Evolutionary conservation across 1,140 invertebrate genomes (phyloP), one percentile per base, ranked within the genome.

Genomic region (Microplitis demolitor): DNA sequence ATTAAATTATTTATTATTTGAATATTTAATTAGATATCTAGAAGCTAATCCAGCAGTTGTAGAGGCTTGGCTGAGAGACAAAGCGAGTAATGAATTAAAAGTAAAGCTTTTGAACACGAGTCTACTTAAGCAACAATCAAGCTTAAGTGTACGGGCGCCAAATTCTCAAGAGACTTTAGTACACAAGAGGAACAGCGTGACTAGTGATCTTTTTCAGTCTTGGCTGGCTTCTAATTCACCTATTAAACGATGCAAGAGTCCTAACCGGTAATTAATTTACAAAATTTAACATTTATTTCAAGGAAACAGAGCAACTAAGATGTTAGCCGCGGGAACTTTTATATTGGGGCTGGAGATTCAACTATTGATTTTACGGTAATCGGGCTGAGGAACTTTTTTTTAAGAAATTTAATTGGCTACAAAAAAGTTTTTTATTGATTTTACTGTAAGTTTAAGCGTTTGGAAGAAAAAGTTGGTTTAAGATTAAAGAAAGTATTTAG

Each of bases 191-290:
- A 93, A 93, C 70, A 95, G 94, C 56, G 92, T 95, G 45, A 95
- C 93, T 5, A 94, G 93, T 60, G 94, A 96, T 80, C 87, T 96
- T 54, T 95, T 96, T 82, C 93, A 95, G 79, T 89, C 91, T 66
- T 95, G 93, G 94, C 87, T 95, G 79, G 90, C 92, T 14, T 90
- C 91, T 35, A 93, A 91, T 70, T 90, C 85, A 6, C 92, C 92
- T 2, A 89, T 91, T 60, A 89, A 87, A 75, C 78, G 84, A 67
- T 85, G 86, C 62, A 87, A 78, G 63, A 89, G 88, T 67, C 88
- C 88, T 9, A 85, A 84, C 90, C 92, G 91, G 92, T 93, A 83
- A 87, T 16, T 34, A 45, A 62, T 62, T 24, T 24, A 24, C 24
- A 24, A 24, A 24, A 24, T 24, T 24, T 24, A 24, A 24, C 24